These are phyloP conservation scores for Poecilia velifera DNA, from an alignment of 2,797 vertebrate species.

Conservation along the genomic window DNA sequence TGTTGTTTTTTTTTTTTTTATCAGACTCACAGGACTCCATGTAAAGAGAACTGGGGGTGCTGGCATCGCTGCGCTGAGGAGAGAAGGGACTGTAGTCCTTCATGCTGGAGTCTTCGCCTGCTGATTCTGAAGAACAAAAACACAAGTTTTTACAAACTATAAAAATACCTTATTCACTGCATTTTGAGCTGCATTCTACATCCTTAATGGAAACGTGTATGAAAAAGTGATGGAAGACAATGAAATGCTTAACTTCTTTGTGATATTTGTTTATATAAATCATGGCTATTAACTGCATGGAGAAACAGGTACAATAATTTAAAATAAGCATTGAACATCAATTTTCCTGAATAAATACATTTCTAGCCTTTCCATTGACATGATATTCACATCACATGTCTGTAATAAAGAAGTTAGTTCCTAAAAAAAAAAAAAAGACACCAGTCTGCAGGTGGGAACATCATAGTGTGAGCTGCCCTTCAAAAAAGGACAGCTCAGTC, in stretches of 20 bases:
- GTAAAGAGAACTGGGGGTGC: slow-evolving; percentile 83
- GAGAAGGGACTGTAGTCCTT: slow-evolving; percentile 81
- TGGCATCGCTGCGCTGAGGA: slow-evolving; percentile 77
- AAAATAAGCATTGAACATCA: background rate
- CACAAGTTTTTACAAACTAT: slow-evolving; percentile 6
- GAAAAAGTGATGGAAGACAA: background rate
- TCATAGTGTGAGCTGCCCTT: background rate
- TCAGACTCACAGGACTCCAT: slow-evolving; percentile 87
- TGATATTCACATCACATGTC: background rate
- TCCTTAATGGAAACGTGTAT: background rate
- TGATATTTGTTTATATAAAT: background rate
- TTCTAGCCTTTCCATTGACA: background rate
- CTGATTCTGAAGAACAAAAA: slow-evolving; percentile 76
- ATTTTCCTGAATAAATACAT: background rate
- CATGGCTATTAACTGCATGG: background rate
- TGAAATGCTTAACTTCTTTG: background rate
- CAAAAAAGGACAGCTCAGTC: no score
- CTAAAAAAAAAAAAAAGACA: background rate
- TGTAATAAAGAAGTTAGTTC: background rate
- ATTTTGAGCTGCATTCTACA: slow-evolving; percentile 7
- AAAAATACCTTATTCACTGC: background rate
- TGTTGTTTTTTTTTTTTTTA: no score
- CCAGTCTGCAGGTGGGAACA: background rate
- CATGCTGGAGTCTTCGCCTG: slow-evolving; percentile 63
- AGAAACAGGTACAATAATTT: background rate